phyloP scores from a whole-genome alignment of 64 coral and sea anemone species.

The Montipora efflorescens region DNA sequence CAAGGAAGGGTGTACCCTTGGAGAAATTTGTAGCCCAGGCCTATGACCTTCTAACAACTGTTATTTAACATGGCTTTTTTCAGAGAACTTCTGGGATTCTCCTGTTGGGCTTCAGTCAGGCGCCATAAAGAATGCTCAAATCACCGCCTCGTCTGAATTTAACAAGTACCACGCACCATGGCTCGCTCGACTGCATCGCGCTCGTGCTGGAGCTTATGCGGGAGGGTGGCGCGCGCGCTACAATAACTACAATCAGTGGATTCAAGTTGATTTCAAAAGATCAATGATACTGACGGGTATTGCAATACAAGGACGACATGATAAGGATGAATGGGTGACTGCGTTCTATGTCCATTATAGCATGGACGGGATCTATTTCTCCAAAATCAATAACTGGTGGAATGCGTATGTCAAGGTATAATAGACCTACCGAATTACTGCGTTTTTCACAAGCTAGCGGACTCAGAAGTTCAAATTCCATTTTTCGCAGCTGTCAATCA shows the following conservation, averaged over 20 bases:
- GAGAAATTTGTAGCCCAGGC: too few relatives aligned
- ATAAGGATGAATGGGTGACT: slow-evolving; percentile 66
- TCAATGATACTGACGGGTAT: slow-evolving; percentile 71
- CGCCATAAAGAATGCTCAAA: slow-evolving; percentile 67
- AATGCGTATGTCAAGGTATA: slow-evolving; percentile 40
- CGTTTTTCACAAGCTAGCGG: too few relatives aligned
- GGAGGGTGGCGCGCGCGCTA: slow-evolving; percentile 66
- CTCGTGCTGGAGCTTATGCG: slow-evolving; percentile 4
- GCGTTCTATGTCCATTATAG: slow-evolving; percentile 67
- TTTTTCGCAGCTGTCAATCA: background rate
- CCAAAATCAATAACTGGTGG: slow-evolving; percentile 49
- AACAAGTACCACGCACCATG: slow-evolving; percentile 52
- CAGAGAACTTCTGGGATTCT: slow-evolving; percentile 79
- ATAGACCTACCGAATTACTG: background rate
- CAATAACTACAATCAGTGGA: slow-evolving; percentile 46
- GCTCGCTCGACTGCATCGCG: slow-evolving; percentile 63
- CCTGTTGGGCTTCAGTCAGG: slow-evolving; percentile 81
- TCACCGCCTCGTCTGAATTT: slow-evolving; percentile 68
- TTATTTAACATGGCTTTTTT: background rate
- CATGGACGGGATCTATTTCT: slow-evolving; percentile 55
- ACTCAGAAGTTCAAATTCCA: background rate
- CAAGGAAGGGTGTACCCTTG: too few relatives aligned
- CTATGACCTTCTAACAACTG: too few relatives aligned
- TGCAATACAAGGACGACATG: slow-evolving; percentile 74
- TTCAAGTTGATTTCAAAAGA: slow-evolving; percentile 63